Conservation (phyloP, 2,888 invertebrate genomes). For the Drosophila subquinaria region DNA sequence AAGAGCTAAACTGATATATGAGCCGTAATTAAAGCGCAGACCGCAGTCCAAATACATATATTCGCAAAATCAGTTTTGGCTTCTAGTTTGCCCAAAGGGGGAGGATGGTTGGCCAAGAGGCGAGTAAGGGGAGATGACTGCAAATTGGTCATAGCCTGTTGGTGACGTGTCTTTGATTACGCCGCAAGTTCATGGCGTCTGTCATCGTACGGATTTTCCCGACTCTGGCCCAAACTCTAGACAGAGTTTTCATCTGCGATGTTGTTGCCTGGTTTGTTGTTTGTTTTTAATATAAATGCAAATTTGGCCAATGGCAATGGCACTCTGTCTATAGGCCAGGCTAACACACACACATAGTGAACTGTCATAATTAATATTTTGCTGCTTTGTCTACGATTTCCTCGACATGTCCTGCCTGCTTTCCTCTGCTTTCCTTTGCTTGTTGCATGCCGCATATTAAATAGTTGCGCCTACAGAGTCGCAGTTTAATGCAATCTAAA, state of each 20-base stretch:
- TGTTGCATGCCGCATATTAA: slow-evolving; percentile 74
- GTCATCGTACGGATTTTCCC: slow-evolving; percentile 56
- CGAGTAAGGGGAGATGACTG: slow-evolving; percentile 36
- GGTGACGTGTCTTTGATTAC: slow-evolving; percentile 81
- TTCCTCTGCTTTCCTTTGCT: slow-evolving; percentile 15
- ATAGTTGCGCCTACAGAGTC: slow-evolving; percentile 54
- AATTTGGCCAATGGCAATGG: slow-evolving; percentile 72
- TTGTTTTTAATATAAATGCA: slow-evolving; percentile 83
- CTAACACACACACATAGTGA: slow-evolving; percentile 36
- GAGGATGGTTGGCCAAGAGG: neutral
- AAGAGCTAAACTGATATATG: slow-evolving; percentile 82
- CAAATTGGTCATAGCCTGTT: slow-evolving; percentile 78
- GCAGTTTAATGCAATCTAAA: slow-evolving; percentile 71
- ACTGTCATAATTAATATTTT: slow-evolving; percentile 80
- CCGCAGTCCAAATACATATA: slow-evolving; percentile 59
- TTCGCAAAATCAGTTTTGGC: slow-evolving; percentile 74
- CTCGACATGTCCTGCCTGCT: slow-evolving; percentile 48
- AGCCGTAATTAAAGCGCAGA: slow-evolving; percentile 84
- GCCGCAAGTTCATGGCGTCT: slow-evolving; percentile 78
- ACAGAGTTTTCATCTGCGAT: slow-evolving; percentile 30
- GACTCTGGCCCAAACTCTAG: slow-evolving; percentile 20
- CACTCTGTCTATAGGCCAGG: slow-evolving; percentile 31
- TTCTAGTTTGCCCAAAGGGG: slow-evolving; percentile 47
- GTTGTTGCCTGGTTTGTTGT: slow-evolving; percentile 60
- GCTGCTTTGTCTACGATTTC: slow-evolving; percentile 68